Percentiles rank a stretch among this genome's conserved stretches.
phyloP scores from a whole-genome alignment of 92 coral and sea anemone genomes.

The Epizoanthus scotinus region DNA sequence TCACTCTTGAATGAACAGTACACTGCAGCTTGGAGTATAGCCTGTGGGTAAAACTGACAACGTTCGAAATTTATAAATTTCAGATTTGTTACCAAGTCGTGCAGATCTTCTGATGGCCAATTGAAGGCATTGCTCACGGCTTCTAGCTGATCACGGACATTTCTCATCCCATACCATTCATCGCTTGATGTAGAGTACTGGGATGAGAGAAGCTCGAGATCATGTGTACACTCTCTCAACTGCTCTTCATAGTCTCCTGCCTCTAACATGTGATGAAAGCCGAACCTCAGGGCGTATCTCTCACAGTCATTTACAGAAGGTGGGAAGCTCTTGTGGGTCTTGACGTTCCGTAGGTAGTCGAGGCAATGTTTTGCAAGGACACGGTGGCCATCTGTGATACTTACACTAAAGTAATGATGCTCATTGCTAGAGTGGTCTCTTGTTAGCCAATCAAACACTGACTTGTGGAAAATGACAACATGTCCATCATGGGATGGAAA shows the following conservation, averaged over 20 bases:
- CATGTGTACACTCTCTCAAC: background rate
- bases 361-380: conserved; percentile 25
- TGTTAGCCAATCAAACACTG: conserved; percentile 40
- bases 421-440: background rate
- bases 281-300: conserved; percentile 18
- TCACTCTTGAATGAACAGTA: conserved; percentile 8
- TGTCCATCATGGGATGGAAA: conserved; percentile 13
- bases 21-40: conserved; percentile 34
- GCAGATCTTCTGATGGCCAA: background rate
- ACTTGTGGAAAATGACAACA: conserved; percentile 27
- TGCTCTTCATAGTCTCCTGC: conserved; percentile 9
- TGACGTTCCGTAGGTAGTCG: conserved; percentile 14
- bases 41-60: conserved; percentile 21
- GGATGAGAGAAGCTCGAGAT: conserved; percentile 28
- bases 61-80: conserved; percentile 3
- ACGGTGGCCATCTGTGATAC: conserved; percentile 12
- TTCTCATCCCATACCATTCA: conserved; percentile 21
- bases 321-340: conserved; percentile 3
- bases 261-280: conserved; percentile 29
- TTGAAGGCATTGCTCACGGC: background rate
- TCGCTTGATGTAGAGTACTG: background rate
- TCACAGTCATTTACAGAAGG: conserved; percentile 35
- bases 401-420: conserved; percentile 30
- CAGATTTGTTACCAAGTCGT: background rate
- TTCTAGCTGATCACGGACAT: conserved; percentile 21